Conservation (phyloP, 2,113 vertebrate genomes). For the Calidris pugnax region DNA sequence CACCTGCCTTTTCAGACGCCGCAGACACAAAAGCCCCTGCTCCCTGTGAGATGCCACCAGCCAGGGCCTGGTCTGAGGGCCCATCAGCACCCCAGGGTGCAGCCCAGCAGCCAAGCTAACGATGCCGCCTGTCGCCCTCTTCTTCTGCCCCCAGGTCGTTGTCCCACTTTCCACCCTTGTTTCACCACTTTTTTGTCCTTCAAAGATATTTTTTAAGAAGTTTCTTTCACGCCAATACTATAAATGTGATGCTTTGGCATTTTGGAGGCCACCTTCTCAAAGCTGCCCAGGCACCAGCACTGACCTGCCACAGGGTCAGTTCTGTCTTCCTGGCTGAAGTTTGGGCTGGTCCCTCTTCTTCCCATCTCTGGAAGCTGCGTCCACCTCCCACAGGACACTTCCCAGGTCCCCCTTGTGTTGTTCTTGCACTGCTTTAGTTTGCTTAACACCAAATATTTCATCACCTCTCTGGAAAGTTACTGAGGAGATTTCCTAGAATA, state of each 20-base stretch:
- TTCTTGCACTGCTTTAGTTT: not conserved
- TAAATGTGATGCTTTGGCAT: not conserved
- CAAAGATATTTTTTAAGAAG: not conserved
- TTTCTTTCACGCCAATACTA: not conserved
- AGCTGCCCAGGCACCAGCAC: not conserved
- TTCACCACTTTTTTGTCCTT: not conserved
- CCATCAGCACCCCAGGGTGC: not conserved
- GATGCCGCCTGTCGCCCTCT: not conserved
- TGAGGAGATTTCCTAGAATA: not conserved
- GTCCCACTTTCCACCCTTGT: not conserved
- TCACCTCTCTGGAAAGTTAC: not conserved
- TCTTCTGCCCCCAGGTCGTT: not conserved
- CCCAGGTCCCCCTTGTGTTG: not conserved
- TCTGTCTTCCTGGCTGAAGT: not conserved
- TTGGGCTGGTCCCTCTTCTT: not conserved
- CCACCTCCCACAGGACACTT: not conserved
- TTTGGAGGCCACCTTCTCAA: not conserved
- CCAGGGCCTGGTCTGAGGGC: not conserved
- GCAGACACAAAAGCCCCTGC: not conserved
- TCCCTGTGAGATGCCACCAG: not conserved
- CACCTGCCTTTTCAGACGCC: not conserved
- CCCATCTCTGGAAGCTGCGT: not conserved
- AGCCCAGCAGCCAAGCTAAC: not conserved
- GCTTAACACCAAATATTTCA: not conserved
- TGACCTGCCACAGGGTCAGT: not conserved